Conservation (phyloP, 1,140 invertebrate genomes). For the Penaeus japonicus region DNA sequence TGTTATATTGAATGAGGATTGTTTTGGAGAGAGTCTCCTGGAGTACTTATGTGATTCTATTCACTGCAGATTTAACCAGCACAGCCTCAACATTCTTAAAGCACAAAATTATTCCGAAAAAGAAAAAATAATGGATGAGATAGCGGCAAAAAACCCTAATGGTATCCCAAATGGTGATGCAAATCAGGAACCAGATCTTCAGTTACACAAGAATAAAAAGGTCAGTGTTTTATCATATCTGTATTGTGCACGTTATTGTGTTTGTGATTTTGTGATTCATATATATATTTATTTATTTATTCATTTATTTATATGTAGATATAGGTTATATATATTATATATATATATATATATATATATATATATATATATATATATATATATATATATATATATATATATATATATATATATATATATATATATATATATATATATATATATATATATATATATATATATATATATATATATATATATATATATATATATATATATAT, state of each 20-base stretch:
- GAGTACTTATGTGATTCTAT: neutral
- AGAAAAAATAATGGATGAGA: conserved; percentile 51
- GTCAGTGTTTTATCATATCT: neutral
- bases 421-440: too few relatives aligned
- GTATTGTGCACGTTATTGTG: neutral
- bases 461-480: too few relatives aligned
- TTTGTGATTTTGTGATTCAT: neutral
- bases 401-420: too few relatives aligned
- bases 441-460: too few relatives aligned
- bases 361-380: too few relatives aligned
- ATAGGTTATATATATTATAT: too few relatives aligned
- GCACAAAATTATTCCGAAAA: conserved; percentile 64
- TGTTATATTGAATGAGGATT: too few relatives aligned
- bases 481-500: too few relatives aligned
- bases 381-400: too few relatives aligned
- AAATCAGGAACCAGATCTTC: conserved; percentile 13
- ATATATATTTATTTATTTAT: too few relatives aligned
- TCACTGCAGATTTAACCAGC: conserved; percentile 84
- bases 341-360: too few relatives aligned
- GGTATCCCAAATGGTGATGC: conserved; percentile 49
- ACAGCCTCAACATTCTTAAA: conserved; percentile 95
- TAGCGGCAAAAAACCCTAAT: conserved; percentile 48
- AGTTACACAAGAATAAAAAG: conserved; percentile 52
- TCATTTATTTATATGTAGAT: neutral
- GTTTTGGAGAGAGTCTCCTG: too few relatives aligned